phyloP scores from a whole-genome alignment of 2,888 invertebrate species.

The Nomada lathburiana region DNA sequence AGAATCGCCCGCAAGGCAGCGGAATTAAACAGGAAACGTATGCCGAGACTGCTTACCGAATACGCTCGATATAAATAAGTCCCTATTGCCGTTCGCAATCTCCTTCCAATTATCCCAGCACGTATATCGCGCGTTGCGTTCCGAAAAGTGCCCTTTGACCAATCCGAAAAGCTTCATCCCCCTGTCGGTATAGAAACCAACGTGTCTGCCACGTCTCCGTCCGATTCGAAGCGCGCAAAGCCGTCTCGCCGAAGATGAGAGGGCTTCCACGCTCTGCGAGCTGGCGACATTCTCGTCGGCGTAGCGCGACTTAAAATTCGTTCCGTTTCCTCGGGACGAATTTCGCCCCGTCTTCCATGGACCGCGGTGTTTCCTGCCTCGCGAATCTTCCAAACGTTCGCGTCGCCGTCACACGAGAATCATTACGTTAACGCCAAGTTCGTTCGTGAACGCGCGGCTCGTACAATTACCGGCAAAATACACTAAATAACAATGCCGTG shows the following conservation, averaged over 20 bases:
- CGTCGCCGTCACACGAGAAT: conserved; percentile 6
- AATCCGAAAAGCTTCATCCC: conserved; percentile 2
- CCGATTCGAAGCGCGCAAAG: conserved; percentile 31
- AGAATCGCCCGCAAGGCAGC: too few relatives aligned
- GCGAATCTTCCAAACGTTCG: conserved; percentile 5
- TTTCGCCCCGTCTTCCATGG: too few relatives aligned
- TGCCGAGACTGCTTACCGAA: background rate
- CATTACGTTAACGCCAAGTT: conserved; percentile 30
- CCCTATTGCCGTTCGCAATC: background rate
- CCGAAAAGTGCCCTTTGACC: conserved; percentile 17
- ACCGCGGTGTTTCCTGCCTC: background rate
- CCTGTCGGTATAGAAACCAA: background rate
- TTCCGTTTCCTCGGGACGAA: conserved; percentile 15
- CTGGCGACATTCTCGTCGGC: conserved; percentile 14
- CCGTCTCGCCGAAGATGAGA: background rate
- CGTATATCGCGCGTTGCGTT: too few relatives aligned
- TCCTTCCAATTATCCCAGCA: background rate
- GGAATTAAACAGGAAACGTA: background rate
- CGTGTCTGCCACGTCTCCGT: conserved; percentile 8
- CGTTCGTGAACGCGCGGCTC: conserved; percentile 29
- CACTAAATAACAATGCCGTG: conserved; percentile 10
- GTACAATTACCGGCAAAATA: conserved; percentile 38
- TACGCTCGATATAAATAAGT: conserved; percentile 2
- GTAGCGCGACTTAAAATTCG: conserved; percentile 35
- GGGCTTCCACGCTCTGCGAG: background rate